These are phyloP conservation scores for Euschistus heros DNA, from an alignment of 1,140 invertebrate genomes.

Conservation along the genomic window DNA sequence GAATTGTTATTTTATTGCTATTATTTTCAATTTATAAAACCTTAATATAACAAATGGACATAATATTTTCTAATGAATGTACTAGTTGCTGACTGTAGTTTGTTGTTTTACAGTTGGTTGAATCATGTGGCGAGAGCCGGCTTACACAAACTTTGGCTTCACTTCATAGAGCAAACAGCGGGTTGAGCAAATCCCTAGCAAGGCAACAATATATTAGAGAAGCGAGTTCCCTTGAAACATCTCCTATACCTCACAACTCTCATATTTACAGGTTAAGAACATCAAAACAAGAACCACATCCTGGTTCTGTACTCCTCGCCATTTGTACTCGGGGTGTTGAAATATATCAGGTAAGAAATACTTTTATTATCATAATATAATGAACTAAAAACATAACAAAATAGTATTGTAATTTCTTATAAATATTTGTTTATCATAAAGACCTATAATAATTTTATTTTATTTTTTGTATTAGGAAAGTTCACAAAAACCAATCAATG, in stretches of 20 bases:
- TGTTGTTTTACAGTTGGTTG: constrained; percentile 35
- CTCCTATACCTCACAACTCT: constrained; percentile 72
- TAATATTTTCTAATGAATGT: no score
- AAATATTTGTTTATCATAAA: not conserved
- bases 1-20: no score
- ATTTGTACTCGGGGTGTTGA: constrained; percentile 79
- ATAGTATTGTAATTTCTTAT: not conserved
- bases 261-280: constrained; percentile 80
- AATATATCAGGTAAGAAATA: constrained; percentile 47
- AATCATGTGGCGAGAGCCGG: constrained; percentile 38
- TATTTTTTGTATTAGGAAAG: constrained; percentile 31
- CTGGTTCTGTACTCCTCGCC: constrained; percentile 62
- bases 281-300: constrained; percentile 64
- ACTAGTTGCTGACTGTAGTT: not conserved
- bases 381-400: no score
- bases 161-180: constrained; percentile 61
- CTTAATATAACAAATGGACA: no score
- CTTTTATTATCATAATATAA: no score
- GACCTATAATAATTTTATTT: not conserved
- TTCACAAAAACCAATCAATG: constrained; percentile 31
- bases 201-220: constrained; percentile 79
- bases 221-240: constrained; percentile 64
- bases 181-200: constrained; percentile 62
- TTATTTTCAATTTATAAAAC: no score
- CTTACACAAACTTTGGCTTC: constrained; percentile 46